Conservation (phyloP, 2,113 vertebrate species). For the Pomatostomus ruficeps region DNA sequence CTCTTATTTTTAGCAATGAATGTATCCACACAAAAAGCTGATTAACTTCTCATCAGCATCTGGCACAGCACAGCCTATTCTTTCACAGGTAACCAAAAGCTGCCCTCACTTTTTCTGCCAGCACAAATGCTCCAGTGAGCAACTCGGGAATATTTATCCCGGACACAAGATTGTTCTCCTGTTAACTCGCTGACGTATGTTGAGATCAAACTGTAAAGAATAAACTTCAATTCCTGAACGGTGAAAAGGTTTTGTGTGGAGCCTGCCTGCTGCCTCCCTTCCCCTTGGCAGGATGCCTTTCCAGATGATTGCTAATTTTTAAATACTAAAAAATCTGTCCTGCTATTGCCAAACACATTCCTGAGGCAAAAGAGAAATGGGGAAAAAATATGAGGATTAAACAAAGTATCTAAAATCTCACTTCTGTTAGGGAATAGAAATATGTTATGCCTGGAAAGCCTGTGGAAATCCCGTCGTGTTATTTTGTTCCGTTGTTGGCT, state of each 20-base stretch:
- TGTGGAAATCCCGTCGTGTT: background rate
- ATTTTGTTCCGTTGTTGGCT: background rate
- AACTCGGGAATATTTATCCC: background rate
- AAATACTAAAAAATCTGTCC: background rate
- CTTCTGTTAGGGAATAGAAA: background rate
- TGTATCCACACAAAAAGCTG: background rate
- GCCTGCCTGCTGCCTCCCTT: background rate
- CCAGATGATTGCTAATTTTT: background rate
- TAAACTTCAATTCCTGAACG: background rate
- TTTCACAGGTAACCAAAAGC: background rate
- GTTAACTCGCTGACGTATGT: background rate
- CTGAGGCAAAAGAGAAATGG: background rate
- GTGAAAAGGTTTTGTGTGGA: background rate
- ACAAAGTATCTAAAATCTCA: background rate
- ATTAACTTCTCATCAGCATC: conserved; percentile 3
- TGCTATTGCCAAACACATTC: background rate
- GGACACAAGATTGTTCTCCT: background rate
- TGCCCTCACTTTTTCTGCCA: background rate
- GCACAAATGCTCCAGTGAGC: background rate
- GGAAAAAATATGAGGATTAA: background rate
- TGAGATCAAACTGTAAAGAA: background rate
- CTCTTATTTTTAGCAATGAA: conserved; percentile 7
- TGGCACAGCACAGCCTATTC: background rate
- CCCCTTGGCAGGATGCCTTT: background rate
- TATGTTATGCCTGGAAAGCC: background rate